Evolutionary conservation across 2,113 vertebrate genomes (phyloP).

Genomic region (Prunella fulvescens): DNA sequence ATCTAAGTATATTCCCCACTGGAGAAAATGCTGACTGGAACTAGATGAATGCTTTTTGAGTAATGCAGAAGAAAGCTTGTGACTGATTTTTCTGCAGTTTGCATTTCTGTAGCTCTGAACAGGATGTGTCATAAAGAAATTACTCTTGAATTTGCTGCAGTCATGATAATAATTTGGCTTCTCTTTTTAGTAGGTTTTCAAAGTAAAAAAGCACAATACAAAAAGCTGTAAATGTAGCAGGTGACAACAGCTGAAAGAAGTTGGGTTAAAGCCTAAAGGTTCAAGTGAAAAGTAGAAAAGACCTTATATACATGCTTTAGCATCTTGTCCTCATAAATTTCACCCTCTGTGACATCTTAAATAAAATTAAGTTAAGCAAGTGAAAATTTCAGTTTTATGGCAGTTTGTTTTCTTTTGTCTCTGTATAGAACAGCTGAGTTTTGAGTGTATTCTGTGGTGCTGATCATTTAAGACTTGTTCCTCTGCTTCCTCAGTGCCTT

Average conservation of each 20-base stretch:
- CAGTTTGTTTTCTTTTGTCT: not conserved
- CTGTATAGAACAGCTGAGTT: not conserved
- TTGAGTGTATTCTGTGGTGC: not conserved
- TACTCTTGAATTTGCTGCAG: not conserved
- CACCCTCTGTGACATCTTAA: not conserved
- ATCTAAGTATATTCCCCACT: not conserved
- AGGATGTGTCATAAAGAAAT: constrained; percentile 19
- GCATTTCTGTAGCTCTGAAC: not conserved
- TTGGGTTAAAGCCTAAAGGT: not conserved
- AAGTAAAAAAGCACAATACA: not conserved
- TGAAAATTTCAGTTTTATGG: not conserved
- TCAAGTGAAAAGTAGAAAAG: not conserved
- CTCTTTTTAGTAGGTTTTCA: not conserved
- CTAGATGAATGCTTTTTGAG: not conserved
- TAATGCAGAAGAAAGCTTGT: not conserved
- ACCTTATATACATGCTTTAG: not conserved
- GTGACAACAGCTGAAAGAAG: not conserved
- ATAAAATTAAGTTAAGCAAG: not conserved
- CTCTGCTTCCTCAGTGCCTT: not conserved
- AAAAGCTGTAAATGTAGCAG: not conserved
- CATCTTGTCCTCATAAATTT: not conserved
- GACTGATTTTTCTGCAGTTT: not conserved
- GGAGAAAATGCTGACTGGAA: not conserved
- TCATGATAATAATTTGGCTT: not conserved
- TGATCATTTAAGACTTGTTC: not conserved